These are phyloP conservation scores for Campaea margaritaria DNA, from an alignment of 2,888 invertebrate species.

Conservation along the genomic window DNA sequence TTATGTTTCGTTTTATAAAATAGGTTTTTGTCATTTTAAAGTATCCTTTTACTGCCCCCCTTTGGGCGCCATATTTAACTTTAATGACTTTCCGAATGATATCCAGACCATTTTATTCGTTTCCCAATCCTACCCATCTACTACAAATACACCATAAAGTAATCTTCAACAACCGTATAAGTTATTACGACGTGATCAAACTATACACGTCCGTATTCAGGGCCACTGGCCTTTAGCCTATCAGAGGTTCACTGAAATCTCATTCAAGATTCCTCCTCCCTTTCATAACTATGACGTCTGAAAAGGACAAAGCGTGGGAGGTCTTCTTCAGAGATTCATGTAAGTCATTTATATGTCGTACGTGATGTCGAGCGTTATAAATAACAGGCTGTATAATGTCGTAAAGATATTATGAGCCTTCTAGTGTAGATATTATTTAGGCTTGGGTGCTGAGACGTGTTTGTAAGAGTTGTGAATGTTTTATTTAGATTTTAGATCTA, in stretches of 20 bases:
- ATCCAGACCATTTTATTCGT: not conserved
- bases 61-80: too few relatives aligned
- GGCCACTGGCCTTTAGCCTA: slow-evolving; percentile 10
- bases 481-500: slow-evolving; percentile 1
- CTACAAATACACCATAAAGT: slow-evolving; percentile 1
- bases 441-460: not conserved
- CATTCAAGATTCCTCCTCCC: slow-evolving; percentile 5
- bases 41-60: too few relatives aligned
- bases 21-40: too few relatives aligned
- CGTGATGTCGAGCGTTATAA: slow-evolving; percentile 35
- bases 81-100: too few relatives aligned
- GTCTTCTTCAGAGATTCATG: slow-evolving; percentile 26
- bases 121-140: not conserved
- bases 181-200: slow-evolving; percentile 26
- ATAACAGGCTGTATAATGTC: slow-evolving; percentile 8
- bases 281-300: slow-evolving; percentile 3
- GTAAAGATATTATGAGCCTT: slow-evolving; percentile 1
- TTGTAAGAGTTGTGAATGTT: not conserved
- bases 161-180: slow-evolving; percentile 1
- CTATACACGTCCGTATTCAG: slow-evolving; percentile 10
- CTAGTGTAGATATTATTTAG: not conserved
- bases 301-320: slow-evolving; percentile 7
- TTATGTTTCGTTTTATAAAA: too few relatives aligned
- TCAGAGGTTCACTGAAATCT: not conserved
- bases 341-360: slow-evolving; percentile 34